Conservation (phyloP, 2,113 vertebrate genomes). For the Zeus faber region DNA sequence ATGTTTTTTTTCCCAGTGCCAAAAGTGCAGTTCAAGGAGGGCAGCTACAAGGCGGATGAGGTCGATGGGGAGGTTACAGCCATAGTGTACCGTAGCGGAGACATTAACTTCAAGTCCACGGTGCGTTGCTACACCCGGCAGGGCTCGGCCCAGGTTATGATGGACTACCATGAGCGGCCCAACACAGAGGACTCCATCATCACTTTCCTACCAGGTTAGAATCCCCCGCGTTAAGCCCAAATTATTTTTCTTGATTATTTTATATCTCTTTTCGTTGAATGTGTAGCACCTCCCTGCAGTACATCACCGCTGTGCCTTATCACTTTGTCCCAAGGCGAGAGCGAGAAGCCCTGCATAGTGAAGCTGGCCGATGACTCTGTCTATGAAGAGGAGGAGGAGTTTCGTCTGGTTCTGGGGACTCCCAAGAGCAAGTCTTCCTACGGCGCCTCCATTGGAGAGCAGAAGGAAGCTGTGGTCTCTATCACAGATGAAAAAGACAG, state of each 20-base stretch:
- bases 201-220: conserved; percentile 77
- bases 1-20: too few species aligned
- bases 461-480: conserved; percentile 77
- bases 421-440: conserved; percentile 77
- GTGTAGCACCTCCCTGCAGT: too few species aligned
- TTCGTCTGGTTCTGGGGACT: conserved; percentile 77
- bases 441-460: conserved; percentile 76
- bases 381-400: conserved; percentile 83
- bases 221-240: background rate
- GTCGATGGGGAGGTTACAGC: conserved; percentile 67
- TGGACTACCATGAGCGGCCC: conserved; percentile 80
- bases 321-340: too few species aligned
- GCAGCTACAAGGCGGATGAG: conserved; percentile 74
- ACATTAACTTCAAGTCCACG: conserved; percentile 71
- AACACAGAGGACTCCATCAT: conserved; percentile 76
- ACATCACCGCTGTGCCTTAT: too few species aligned
- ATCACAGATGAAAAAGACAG: conserved; percentile 83
- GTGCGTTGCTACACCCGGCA: conserved; percentile 79
- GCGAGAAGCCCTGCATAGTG: conserved; percentile 79
- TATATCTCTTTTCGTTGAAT: too few species aligned
- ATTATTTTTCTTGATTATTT: too few species aligned
- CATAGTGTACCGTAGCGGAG: conserved; percentile 74
- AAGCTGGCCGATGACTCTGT: conserved; percentile 75
- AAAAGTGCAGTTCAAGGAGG: conserved; percentile 79
- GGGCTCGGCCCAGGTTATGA: conserved; percentile 80